Evolutionary conservation across 2,797 vertebrate genomes (phyloP), one percentile per base, ranked within the genome.

Genomic region (Malacoctenus gilli): DNA sequence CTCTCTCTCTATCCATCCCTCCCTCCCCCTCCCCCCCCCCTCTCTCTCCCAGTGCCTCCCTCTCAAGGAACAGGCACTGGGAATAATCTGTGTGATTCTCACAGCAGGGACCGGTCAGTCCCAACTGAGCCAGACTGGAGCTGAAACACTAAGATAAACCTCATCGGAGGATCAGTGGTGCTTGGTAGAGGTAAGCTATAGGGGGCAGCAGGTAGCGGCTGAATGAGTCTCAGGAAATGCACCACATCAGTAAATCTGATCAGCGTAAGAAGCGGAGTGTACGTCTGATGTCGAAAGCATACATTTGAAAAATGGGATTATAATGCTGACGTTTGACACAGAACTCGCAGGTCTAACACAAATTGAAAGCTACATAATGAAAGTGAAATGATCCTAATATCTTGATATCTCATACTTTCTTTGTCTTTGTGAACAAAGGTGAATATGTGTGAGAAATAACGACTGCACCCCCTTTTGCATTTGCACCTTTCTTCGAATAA

Each of bases 71-170:
- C 51, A 68, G 57, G 38, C 41, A 51, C 40, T 50, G 32, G 42
- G 66, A 67, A 80, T 87, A 75, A 83, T 88, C 77, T 85, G 60
- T 79, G 61, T 74, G 77, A 79, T 77, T 82, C 75, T 64, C 72
- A 70, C 80, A 77, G 69, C 57, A 53, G 57, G 64, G 49, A 57
- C 52, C n/a, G 0, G 60, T 58, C 67, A 56, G 70, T 59, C 58
- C 72, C 68, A 39, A 49, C 67, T 75, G 64, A 74, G 68, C 62
- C 57, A 51, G 61, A 74, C 69, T 69, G 53, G 68, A 78, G 70
- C 74, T 79, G 70, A 74, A 79, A 78, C 58, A 58, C 44, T 32
- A n/a, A 75, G 65, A 85, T 82, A 84, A 83, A 83, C 51, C 79
- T 67, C 51, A 59, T 69, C 39, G 36, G n/a, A 59, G 59, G 62